Conservation (phyloP, 2,113 vertebrate genomes). For the Tragulus kanchil region DNA sequence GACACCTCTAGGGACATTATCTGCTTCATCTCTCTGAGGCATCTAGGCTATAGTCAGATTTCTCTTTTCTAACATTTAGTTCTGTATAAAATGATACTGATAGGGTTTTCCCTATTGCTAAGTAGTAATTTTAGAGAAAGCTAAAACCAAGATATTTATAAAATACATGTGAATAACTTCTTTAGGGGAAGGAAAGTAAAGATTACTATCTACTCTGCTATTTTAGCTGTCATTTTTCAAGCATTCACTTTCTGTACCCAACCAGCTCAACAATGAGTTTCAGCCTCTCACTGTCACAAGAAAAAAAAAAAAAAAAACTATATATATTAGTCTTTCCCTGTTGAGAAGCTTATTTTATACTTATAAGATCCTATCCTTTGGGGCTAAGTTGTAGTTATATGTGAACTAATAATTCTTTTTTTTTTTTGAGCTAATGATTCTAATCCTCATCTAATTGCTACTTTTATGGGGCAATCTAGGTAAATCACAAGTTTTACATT, state of each 20-base stretch:
- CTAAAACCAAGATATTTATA: slow-evolving; percentile 58
- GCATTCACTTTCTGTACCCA: background rate
- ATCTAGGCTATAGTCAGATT: background rate
- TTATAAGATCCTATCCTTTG: background rate
- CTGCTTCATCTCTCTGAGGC: background rate
- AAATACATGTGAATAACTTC: slow-evolving; percentile 48
- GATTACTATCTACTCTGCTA: background rate
- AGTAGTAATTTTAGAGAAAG: slow-evolving; percentile 42
- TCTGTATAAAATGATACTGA: background rate
- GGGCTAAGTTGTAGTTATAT: background rate
- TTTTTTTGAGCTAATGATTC: background rate
- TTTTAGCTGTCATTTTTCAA: slow-evolving; percentile 47
- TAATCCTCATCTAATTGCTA: background rate
- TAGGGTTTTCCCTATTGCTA: background rate
- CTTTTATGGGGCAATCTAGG: background rate
- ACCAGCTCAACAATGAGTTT: background rate
- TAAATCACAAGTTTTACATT: background rate
- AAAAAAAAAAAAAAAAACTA: background rate
- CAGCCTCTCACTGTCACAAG: background rate
- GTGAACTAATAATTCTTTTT: background rate
- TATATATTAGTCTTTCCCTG: background rate
- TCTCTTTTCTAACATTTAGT: background rate
- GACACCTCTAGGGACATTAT: background rate
- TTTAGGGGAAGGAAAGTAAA: slow-evolving; percentile 16
- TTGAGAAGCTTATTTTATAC: background rate